Evolutionary conservation across 1,140 invertebrate genomes (phyloP).

Genomic region (Meloidogyne exigua): DNA sequence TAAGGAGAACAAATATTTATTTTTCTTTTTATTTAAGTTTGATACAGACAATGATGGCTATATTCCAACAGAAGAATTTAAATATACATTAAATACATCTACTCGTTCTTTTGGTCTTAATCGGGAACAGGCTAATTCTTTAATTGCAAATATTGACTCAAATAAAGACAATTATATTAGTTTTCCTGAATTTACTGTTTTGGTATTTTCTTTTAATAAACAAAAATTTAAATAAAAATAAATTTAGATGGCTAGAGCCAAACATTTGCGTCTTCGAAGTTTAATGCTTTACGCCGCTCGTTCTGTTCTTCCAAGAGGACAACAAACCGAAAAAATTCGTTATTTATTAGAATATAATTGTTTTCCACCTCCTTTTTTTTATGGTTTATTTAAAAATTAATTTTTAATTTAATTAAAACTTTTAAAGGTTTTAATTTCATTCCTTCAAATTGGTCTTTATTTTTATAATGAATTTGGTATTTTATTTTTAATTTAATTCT

Average conservation of each 20-base stretch:
- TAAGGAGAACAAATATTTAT: too few species aligned
- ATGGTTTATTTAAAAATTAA: conserved; percentile 11
- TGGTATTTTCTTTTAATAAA: conserved; percentile 29
- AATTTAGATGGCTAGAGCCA: conserved; percentile 45
- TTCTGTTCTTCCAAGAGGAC: conserved; percentile 36
- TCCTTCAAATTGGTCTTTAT: conserved; percentile 47
- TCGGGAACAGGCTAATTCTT: conserved; percentile 30
- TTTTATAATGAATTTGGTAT: conserved; percentile 41
- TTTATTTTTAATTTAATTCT: background rate
- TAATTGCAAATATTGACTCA: conserved; percentile 39
- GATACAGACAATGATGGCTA: conserved; percentile 46
- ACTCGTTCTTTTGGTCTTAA: conserved; percentile 32
- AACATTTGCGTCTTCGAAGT: conserved; percentile 35
- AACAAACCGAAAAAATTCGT: conserved; percentile 35
- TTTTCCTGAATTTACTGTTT: conserved; percentile 43
- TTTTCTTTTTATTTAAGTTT: conserved; percentile 32
- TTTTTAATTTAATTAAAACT: background rate
- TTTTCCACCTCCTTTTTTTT: conserved; percentile 46
- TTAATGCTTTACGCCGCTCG: conserved; percentile 47
- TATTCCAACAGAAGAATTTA: conserved; percentile 35
- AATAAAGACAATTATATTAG: conserved; percentile 44
- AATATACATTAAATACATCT: conserved; percentile 26
- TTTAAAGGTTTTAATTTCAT: conserved; percentile 41
- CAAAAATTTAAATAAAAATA: background rate
- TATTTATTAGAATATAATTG: conserved; percentile 54